Conservation (phyloP, 2,797 vertebrate genomes). For the Sebastes aleutianus region DNA sequence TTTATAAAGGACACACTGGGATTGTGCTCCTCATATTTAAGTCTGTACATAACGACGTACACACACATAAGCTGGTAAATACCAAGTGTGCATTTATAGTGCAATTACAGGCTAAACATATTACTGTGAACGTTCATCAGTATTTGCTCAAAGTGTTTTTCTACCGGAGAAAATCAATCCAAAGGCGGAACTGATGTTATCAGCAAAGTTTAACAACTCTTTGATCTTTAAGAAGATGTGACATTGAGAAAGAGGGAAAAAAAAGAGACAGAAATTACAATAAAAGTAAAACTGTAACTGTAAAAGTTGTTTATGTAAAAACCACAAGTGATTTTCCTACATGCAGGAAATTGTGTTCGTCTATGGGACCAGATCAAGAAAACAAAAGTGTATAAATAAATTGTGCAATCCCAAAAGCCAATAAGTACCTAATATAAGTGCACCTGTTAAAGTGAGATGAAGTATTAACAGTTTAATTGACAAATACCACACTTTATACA, state of each 20-base stretch:
- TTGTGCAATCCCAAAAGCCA: background rate
- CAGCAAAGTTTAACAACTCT: background rate
- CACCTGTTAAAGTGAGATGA: background rate
- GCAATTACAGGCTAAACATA: background rate
- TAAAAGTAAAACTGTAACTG: background rate
- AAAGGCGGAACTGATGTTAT: background rate
- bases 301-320: background rate
- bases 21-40: constrained; percentile 1
- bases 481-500: background rate
- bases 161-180: background rate
- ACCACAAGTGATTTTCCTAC: too few relatives aligned
- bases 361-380: background rate
- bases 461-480: background rate
- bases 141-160: background rate
- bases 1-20: constrained; percentile 28
- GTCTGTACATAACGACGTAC: background rate
- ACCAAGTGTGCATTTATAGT: background rate
- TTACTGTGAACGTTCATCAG: constrained; percentile 1
- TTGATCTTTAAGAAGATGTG: background rate
- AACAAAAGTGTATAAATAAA: background rate
- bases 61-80: background rate
- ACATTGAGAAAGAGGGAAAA: background rate
- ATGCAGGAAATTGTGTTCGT: background rate
- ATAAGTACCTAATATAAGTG: background rate
- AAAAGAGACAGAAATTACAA: background rate